Conservation (phyloP, 2,888 invertebrate genomes). For the Lasioglossum marginatum region DNA sequence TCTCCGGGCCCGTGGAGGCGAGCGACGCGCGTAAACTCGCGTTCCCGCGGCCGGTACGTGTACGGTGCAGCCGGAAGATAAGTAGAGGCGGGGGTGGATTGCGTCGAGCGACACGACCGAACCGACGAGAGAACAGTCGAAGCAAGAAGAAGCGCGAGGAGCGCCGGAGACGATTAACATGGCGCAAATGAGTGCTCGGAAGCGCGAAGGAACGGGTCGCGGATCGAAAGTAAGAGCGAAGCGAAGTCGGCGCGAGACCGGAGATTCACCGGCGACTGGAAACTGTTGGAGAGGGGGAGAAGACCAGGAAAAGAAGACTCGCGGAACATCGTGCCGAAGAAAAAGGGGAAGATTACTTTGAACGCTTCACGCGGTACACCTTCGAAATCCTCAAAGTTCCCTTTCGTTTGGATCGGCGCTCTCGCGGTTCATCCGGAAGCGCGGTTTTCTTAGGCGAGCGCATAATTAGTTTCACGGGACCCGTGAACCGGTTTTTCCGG, state of each 20-base stretch:
- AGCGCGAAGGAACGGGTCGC: constrained; percentile 48
- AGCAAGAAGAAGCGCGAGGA: constrained; percentile 47
- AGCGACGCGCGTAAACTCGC: constrained; percentile 55
- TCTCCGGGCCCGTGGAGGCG: constrained; percentile 67
- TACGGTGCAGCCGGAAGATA: constrained; percentile 60
- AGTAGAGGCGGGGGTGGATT: constrained; percentile 57
- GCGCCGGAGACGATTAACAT: constrained; percentile 49
- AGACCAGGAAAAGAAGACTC: neutral
- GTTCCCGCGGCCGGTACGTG: constrained; percentile 51
- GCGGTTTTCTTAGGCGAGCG: neutral
- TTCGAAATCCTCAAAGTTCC: neutral
- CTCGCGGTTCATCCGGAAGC: neutral
- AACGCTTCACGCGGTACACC: neutral
- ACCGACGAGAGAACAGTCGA: constrained; percentile 37
- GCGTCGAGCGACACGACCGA: constrained; percentile 33
- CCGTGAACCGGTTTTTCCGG: neutral
- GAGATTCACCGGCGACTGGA: constrained; percentile 51
- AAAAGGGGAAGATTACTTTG: neutral
- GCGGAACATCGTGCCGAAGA: constrained; percentile 6
- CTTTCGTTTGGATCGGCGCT: neutral
- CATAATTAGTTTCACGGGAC: constrained; percentile 3
- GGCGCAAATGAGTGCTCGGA: constrained; percentile 53
- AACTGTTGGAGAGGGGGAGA: constrained; percentile 20
- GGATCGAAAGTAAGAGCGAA: constrained; percentile 40
- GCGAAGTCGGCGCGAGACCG: constrained; percentile 47